Percentiles rank a stretch among this genome's conserved stretches.
Conservation (phyloP, 2,797 vertebrate species). For the Myoxocephalus aenaeus region DNA sequence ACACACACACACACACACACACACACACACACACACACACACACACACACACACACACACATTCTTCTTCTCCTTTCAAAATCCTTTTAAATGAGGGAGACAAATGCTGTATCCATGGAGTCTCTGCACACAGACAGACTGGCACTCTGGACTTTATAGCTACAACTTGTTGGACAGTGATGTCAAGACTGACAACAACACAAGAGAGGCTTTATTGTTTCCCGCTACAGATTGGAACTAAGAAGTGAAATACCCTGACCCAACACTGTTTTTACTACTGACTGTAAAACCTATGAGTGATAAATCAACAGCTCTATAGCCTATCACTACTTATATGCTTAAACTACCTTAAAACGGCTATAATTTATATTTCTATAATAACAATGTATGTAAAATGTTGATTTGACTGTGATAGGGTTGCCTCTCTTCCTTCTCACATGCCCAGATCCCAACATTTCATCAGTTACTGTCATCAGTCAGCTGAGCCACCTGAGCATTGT, state of each 20-base stretch:
- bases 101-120: constrained; percentile 78
- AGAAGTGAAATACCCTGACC: neutral
- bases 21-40: neutral
- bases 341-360: neutral
- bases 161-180: constrained; percentile 29
- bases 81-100: constrained; percentile 51
- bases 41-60: neutral
- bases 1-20: neutral
- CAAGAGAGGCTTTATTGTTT: constrained; percentile 31
- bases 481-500: neutral
- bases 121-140: constrained; percentile 66
- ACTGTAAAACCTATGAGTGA: neutral
- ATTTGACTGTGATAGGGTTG: neutral
- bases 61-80: constrained; percentile 34
- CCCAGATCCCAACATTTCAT: neutral
- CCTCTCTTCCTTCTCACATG: neutral
- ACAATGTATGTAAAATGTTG: neutral
- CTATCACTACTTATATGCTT: neutral
- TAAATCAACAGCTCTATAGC: neutral
- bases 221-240: constrained; percentile 13
- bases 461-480: neutral
- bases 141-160: constrained; percentile 55
- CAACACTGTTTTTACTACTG: neutral
- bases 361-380: neutral
- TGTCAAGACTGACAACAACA: neutral